Base-by-base conservation (phyloP, 2,888 invertebrate genomes). In the Leptinotarsa tumamoca region DNA sequence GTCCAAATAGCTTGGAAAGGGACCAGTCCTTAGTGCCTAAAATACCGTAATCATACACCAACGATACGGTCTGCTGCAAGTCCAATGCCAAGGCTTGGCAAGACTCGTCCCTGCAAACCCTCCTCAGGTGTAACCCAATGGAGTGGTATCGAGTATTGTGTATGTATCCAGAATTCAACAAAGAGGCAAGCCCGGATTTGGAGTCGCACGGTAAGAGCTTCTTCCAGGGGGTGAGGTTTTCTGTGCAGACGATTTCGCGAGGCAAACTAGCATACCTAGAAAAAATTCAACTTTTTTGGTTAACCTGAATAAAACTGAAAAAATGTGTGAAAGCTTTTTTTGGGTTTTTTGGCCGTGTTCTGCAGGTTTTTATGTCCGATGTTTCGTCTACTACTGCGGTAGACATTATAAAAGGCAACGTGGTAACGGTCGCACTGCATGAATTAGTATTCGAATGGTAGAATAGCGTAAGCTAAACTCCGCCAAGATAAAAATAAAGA, bases 181-280 rank as follows among this genome's bases (percentile, higher is more conserved):
- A 89, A 0, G 95, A 94, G 18, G 96, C 94, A 82, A 99, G 91
- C 3, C 99, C 99, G 84, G 92, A 92, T 87, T 92, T 94, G n/a
- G 95, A 94, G 88, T 95, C 95, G 89, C 99, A 99, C 0, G 99
- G 99, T 67, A 99, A 88, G 4, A 99, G 90, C 87, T 99, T 99
- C 85, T 98, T 97, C 95, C 98, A 99, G 0, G 99, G 99, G 17
- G 99, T 99, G 83, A 99, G 90, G 90, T 99, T 99, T 90, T 99
- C 99, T 0, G 99, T 99, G 86, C 99, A 99, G 4, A 98, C 97
- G 83, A 97, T 96, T 91, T 99, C 99, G 80, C 96, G 91, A 0
- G 99, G 98, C 77, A 99, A 88, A n/a, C 96, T 94, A 0, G 98
- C 94, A 89, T 98, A 98, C 83, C 95, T 84, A 61, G 33, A 82